phyloP scores from a whole-genome alignment of 2,888 invertebrate genomes.

The Myopa tessellatipennis region DNA sequence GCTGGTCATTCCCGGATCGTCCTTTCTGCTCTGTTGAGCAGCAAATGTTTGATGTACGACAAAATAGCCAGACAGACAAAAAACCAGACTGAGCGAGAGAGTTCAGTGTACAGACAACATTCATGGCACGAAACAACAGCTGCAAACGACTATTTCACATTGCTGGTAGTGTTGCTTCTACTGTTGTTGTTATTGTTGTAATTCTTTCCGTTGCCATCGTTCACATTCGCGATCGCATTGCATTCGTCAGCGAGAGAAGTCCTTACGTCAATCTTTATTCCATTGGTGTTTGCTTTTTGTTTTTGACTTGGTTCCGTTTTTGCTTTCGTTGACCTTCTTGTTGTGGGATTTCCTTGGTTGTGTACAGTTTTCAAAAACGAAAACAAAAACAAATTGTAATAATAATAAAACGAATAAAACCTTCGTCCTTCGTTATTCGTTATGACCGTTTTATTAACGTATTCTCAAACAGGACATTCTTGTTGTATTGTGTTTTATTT shows the following conservation, averaged over 20 bases:
- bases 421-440: too few relatives aligned
- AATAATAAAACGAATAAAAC: not conserved
- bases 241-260: not conserved
- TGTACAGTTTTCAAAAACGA: constrained; percentile 12
- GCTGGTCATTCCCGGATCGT: not conserved
- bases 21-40: not conserved
- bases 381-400: not conserved
- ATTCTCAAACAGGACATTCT: constrained; percentile 5
- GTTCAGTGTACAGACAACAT: not conserved
- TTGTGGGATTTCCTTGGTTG: not conserved
- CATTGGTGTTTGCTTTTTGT: not conserved
- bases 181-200: constrained; percentile 32
- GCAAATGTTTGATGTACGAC: not conserved
- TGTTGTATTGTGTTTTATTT: not conserved
- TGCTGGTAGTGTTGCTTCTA: not conserved
- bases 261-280: too few relatives aligned
- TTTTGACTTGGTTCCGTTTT: constrained; percentile 11
- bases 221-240: not conserved
- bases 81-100: constrained; percentile 5
- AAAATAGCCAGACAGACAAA: constrained; percentile 38
- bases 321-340: constrained; percentile 33
- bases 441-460: not conserved
- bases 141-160: not conserved
- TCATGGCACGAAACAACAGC: constrained; percentile 10
- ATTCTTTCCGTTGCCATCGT: constrained; percentile 41